These are phyloP conservation scores for Neotoma lepida DNA, from an alignment of 2,113 vertebrate species.

Conservation along the genomic window DNA sequence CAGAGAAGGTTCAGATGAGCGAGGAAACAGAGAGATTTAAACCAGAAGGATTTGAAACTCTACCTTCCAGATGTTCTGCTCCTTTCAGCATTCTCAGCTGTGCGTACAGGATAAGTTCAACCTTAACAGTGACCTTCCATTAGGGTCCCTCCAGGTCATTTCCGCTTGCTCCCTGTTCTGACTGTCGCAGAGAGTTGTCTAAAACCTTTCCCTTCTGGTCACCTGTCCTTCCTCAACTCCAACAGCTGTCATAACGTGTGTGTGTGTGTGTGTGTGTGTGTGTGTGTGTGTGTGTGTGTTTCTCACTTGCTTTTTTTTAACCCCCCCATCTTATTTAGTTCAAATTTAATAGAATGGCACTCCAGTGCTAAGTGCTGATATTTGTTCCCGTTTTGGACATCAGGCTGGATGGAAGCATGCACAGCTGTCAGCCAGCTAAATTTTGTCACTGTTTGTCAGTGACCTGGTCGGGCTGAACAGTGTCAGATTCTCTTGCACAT, in stretches of 20 bases:
- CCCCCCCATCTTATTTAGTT: not conserved
- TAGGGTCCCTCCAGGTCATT: not conserved
- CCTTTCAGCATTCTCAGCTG: not conserved
- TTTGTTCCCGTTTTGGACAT: conserved; percentile 88
- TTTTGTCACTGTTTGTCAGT: conserved; percentile 87
- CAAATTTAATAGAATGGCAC: not conserved
- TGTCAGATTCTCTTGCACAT: conserved; percentile 92
- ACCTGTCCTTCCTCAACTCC: not conserved
- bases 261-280: not conserved
- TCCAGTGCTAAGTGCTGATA: conserved; percentile 87
- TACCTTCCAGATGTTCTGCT: not conserved
- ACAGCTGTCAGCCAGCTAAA: conserved; percentile 95
- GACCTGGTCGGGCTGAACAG: conserved; percentile 96
- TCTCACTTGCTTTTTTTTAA: not conserved
- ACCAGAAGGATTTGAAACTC: not conserved
- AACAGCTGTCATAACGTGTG: not conserved
- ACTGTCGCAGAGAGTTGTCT: not conserved
- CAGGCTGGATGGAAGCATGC: conserved; percentile 87
- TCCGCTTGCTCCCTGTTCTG: not conserved
- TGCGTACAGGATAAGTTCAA: not conserved
- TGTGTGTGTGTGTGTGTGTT: not conserved
- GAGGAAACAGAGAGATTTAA: not conserved
- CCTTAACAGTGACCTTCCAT: not conserved
- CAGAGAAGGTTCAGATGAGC: not conserved
- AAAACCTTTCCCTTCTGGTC: not conserved